Conservation (phyloP, 2,797 vertebrate species). For the Simalia tracyae region DNA sequence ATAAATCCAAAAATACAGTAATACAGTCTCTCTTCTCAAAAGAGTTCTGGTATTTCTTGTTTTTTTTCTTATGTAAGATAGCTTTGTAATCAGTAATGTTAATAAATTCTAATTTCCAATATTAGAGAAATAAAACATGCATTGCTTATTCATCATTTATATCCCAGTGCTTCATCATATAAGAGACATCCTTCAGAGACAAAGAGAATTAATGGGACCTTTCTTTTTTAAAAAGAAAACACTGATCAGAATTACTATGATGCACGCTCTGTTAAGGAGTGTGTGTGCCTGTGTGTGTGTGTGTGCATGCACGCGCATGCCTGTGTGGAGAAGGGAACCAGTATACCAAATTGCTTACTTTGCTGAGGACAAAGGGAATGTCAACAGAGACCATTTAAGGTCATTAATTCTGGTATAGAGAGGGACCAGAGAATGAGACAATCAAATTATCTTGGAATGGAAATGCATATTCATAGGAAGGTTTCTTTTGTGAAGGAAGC, state of each 20-base stretch:
- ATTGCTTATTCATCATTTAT: not conserved
- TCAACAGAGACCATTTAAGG: slow-evolving; percentile 63
- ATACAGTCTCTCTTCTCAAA: not conserved
- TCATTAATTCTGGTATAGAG: slow-evolving; percentile 63
- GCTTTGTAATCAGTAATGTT: not conserved
- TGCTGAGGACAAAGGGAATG: slow-evolving; percentile 62
- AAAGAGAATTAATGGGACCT: not conserved
- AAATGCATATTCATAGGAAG: slow-evolving; percentile 50
- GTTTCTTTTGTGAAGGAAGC: slow-evolving; percentile 45
- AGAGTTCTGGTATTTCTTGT: no score
- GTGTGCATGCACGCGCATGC: not conserved
- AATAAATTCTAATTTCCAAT: not conserved
- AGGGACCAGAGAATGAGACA: slow-evolving; percentile 52
- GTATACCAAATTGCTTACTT: slow-evolving; percentile 54
- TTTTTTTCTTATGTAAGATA: not conserved
- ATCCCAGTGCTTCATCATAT: not conserved
- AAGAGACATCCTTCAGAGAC: not conserved
- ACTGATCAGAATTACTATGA: slow-evolving; percentile 17
- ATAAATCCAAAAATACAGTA: not conserved
- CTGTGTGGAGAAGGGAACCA: slow-evolving; percentile 11
- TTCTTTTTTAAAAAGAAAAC: not conserved
- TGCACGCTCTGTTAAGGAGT: slow-evolving; percentile 21
- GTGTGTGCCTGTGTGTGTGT: slow-evolving; percentile 22
- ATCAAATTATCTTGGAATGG: slow-evolving; percentile 62
- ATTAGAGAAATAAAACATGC: not conserved